A percentile compares a stretch with the other conserved stretches of the same genome.
These are phyloP conservation scores for Tetranychus piercei DNA, from an alignment of 2,888 invertebrate species.

Conservation along the genomic window DNA sequence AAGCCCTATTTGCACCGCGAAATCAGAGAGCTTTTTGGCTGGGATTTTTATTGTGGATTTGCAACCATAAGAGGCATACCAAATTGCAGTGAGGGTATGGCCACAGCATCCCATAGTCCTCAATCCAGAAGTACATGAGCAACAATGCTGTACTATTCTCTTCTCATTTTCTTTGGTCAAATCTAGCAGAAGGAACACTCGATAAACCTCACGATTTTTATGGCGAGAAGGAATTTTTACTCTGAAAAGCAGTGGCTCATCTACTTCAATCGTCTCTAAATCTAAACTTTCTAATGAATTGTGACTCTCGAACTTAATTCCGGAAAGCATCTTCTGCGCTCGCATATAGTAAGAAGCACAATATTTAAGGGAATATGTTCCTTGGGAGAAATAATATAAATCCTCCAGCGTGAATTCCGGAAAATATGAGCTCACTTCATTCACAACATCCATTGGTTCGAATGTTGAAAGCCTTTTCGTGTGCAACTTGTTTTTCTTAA, in stretches of 20 bases:
- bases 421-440: background rate
- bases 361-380: background rate
- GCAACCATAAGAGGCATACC: background rate
- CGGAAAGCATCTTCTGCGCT: too few relatives aligned
- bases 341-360: background rate
- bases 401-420: background rate
- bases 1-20: too few relatives aligned
- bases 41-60: too few relatives aligned
- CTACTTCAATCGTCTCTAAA: background rate
- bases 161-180: background rate
- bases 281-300: too few relatives aligned
- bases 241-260: background rate
- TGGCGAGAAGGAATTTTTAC: background rate
- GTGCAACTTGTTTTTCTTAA: background rate
- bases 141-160: background rate
- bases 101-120: slow-evolving; percentile 4
- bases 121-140: background rate
- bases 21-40: too few relatives aligned
- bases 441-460: background rate
- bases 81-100: background rate
- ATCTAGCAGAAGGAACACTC: background rate
- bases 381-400: background rate
- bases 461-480: background rate
- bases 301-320: too few relatives aligned
- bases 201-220: background rate